Percentiles rank a stretch among this genome's conserved stretches.
phyloP scores from a whole-genome alignment of 2,797 vertebrate genomes.

The Dendrocincla tyrannina region DNA sequence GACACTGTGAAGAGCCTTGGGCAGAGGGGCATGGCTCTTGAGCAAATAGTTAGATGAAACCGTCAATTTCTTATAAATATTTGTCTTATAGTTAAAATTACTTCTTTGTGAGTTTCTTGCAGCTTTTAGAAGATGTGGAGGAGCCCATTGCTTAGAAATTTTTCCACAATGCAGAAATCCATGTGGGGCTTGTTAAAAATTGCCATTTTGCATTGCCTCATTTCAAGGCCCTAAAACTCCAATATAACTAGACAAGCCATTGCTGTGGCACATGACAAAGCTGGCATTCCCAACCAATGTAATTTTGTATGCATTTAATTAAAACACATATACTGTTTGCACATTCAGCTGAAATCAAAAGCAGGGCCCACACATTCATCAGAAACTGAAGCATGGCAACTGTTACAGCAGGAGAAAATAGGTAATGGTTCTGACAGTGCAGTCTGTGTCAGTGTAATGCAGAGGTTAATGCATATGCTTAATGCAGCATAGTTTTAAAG shows the following conservation, averaged over 20 bases:
- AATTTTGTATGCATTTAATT: slow-evolving; percentile 27
- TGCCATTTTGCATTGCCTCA: neutral
- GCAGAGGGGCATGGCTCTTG: neutral
- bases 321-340: neutral
- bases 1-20: neutral
- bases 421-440: neutral
- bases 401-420: neutral
- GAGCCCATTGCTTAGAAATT: neutral
- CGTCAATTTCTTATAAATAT: neutral
- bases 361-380: neutral
- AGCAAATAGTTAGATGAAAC: neutral
- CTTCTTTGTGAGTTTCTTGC: neutral
- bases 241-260: neutral
- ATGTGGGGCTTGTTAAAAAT: neutral
- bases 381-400: neutral
- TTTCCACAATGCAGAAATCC: neutral
- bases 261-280: neutral
- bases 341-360: neutral
- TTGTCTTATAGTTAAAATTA: neutral
- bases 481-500: slow-evolving; percentile 4
- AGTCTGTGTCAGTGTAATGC: neutral
- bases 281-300: neutral
- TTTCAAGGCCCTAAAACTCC: slow-evolving; percentile 25
- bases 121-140: neutral
- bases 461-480: neutral